These are phyloP conservation scores for Larimichthys polyactis DNA, from an alignment of 2,113 vertebrate genomes.

Conservation along the genomic window DNA sequence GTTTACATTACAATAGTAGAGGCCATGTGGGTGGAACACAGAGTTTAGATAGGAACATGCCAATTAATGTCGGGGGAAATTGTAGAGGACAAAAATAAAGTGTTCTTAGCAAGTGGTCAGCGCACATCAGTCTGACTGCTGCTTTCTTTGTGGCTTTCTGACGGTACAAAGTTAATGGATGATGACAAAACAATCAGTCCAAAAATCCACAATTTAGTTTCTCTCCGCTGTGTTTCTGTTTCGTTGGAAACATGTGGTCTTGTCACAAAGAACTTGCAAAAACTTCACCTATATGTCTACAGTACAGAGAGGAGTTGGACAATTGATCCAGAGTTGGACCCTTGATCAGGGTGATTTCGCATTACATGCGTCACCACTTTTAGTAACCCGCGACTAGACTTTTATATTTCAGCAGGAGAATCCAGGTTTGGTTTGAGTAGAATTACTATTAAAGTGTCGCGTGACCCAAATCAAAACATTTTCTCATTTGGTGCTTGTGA, in stretches of 20 bases:
- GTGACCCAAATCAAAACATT: not conserved
- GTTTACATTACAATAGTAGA: constrained; percentile 73
- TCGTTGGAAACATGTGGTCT: not conserved
- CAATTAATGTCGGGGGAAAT: constrained; percentile 77
- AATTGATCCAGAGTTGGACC: no score
- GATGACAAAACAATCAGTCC: constrained; percentile 12
- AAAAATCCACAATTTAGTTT: constrained; percentile 23
- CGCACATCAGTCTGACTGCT: constrained; percentile 23
- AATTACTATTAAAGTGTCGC: not conserved
- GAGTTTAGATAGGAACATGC: constrained; percentile 72
- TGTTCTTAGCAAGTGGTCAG: constrained; percentile 51
- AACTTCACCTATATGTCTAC: not conserved
- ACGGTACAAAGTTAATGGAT: not conserved
- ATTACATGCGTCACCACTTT: not conserved
- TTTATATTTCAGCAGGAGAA: not conserved
- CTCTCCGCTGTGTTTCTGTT: not conserved
- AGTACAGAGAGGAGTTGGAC: constrained; percentile 2
- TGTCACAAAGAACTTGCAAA: not conserved
- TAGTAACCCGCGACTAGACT: not conserved
- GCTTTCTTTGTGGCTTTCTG: constrained; percentile 10
- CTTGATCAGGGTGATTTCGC: constrained; percentile 2
- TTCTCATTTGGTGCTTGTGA: not conserved
- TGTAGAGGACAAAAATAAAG: constrained; percentile 56
- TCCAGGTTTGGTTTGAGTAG: not conserved
- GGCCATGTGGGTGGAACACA: constrained; percentile 66